These are phyloP conservation scores for Enteromius argenteus DNA, from an alignment of 2,797 vertebrate genomes.

Conservation along the genomic window DNA sequence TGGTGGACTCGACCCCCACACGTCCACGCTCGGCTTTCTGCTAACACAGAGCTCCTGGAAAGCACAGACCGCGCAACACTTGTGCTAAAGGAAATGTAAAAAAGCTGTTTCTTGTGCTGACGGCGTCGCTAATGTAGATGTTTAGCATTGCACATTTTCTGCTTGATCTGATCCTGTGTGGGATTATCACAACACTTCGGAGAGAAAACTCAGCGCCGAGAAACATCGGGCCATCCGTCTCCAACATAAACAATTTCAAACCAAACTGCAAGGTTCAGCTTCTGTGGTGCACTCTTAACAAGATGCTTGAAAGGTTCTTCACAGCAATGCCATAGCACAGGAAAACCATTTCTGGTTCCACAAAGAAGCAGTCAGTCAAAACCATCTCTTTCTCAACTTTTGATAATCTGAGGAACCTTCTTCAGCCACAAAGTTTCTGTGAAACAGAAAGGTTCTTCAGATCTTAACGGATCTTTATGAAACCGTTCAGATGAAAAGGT, in stretches of 20 bases:
- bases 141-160: conserved; percentile 86
- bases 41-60: conserved; percentile 74
- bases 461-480: too few species aligned
- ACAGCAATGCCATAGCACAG: too few species aligned
- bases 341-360: too few species aligned
- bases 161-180: conserved; percentile 83
- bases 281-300: too few species aligned
- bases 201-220: neutral
- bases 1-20: conserved; percentile 72
- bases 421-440: too few species aligned
- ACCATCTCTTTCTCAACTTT: too few species aligned
- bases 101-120: conserved; percentile 59
- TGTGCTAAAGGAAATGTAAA: conserved; percentile 64
- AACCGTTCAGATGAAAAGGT: too few species aligned
- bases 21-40: conserved; percentile 18
- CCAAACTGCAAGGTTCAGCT: neutral
- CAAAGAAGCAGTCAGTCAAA: too few species aligned
- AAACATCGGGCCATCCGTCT: neutral
- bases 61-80: conserved; percentile 81
- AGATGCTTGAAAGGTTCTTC: too few species aligned
- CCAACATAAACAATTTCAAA: neutral
- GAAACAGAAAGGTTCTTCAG: too few species aligned
- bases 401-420: too few species aligned
- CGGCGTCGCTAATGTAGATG: conserved; percentile 66
- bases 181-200: conserved; percentile 60